phyloP scores from a whole-genome alignment of 2,113 vertebrate genomes.

The Leucosticte australis region DNA sequence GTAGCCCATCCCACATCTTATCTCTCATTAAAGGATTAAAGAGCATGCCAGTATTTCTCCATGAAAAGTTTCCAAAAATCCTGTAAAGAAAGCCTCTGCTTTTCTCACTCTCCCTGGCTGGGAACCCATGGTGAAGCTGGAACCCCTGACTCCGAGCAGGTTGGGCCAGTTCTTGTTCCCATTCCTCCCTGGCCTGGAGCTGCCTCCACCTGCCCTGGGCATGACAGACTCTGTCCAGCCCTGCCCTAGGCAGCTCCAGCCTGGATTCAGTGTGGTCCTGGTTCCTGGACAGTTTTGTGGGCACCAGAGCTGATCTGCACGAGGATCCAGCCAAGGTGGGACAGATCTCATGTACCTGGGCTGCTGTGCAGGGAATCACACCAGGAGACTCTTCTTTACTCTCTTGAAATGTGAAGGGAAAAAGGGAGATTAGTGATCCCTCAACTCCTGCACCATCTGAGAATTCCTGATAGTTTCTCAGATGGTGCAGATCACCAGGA shows the following conservation, averaged over 20 bases:
- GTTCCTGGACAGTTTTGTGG: neutral
- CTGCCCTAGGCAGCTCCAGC: neutral
- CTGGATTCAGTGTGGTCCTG: neutral
- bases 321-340: neutral
- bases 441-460: neutral
- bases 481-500: neutral
- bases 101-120: neutral
- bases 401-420: neutral
- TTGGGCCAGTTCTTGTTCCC: neutral
- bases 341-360: neutral
- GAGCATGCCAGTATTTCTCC: neutral
- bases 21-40: neutral
- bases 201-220: neutral
- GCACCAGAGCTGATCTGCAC: neutral
- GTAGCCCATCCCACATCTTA: neutral
- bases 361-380: neutral
- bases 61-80: neutral
- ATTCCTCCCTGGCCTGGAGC: neutral
- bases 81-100: neutral
- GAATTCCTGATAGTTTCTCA: neutral
- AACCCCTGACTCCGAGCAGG: fast-evolving
- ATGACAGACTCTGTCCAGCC: neutral
- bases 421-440: neutral
- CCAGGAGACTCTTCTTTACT: neutral
- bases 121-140: neutral